Conservation (phyloP, 1,140 invertebrate species). For the Pseudobourletiella spinata region DNA sequence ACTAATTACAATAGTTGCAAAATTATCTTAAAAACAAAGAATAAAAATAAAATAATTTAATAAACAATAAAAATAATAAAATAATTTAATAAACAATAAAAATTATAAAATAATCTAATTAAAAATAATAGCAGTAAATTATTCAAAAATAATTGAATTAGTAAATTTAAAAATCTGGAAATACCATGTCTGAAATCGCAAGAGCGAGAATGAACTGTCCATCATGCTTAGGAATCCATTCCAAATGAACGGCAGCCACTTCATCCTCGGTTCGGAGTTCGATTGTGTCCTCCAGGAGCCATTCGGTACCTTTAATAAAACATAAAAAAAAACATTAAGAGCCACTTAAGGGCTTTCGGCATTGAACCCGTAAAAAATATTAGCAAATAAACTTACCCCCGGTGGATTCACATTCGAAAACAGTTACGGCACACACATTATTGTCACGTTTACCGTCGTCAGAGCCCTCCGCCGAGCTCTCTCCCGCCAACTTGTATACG, state of each 20-base stretch:
- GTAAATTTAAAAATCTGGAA: no score
- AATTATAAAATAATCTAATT: no score
- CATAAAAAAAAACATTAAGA: constrained; percentile 8
- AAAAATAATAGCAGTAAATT: no score
- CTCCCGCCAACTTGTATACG: constrained; percentile 66
- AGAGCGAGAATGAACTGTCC: constrained; percentile 96
- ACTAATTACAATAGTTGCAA: constrained; percentile 8
- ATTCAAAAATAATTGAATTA: no score
- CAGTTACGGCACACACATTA: constrained; percentile 57
- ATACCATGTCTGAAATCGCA: constrained; percentile 78
- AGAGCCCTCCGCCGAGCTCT: not conserved
- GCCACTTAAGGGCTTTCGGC: not conserved
- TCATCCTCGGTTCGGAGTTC: constrained; percentile 56
- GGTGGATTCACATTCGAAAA: constrained; percentile 98
- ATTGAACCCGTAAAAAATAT: no score
- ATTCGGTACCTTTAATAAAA: constrained; percentile 57
- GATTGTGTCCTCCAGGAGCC: constrained; percentile 97
- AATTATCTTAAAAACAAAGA: constrained; percentile 17
- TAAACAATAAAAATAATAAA: no score
- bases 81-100: no score
- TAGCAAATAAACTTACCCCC: constrained; percentile 60
- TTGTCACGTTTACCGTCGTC: constrained; percentile 8
- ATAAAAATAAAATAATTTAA: no score
- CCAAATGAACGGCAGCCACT: constrained; percentile 63
- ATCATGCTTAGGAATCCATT: constrained; percentile 99